A percentile compares a stretch with the other conserved stretches of the same genome.
Evolutionary conservation across 2,797 vertebrate species (phyloP).

Genomic region (Pseudochaenichthys georgianus): DNA sequence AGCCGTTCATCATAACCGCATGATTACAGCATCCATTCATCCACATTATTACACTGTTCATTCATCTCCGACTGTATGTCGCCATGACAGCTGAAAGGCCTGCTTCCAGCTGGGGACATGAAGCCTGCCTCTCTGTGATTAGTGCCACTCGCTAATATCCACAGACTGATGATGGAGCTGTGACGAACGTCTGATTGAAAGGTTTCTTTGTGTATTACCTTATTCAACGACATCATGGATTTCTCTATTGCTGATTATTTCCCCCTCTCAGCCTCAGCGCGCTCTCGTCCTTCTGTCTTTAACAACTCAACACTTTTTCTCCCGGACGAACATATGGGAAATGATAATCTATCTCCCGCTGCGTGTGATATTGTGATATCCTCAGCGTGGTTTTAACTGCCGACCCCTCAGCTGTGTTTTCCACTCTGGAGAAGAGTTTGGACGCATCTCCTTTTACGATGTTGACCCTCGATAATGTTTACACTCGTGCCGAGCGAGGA

Average conservation of each 20-base stretch:
- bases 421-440: neutral
- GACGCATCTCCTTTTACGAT: neutral
- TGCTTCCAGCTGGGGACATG: constrained; percentile 28
- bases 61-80: constrained; percentile 24
- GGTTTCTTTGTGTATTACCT: neutral
- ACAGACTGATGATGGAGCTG: neutral
- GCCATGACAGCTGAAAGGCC: constrained; percentile 40
- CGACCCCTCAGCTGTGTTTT: constrained; percentile 16
- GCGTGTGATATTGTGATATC: constrained; percentile 14
- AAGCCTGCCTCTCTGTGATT: constrained; percentile 19
- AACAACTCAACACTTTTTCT: neutral
- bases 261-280: neutral
- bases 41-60: constrained; percentile 48
- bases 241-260: constrained; percentile 1
- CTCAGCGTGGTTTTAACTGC: neutral
- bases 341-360: constrained; percentile 11
- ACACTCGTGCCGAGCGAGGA: constrained; percentile 16
- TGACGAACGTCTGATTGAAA: neutral
- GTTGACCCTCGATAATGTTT: neutral
- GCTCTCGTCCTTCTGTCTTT: constrained; percentile 1
- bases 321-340: neutral
- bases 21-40: constrained; percentile 43
- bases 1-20: constrained; percentile 45
- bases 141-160: neutral
- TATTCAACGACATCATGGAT: neutral